A percentile compares a stretch with the other conserved stretches of the same genome.
Evolutionary conservation across 2,888 invertebrate genomes (phyloP).

Genomic region (Cheilosia soror): DNA sequence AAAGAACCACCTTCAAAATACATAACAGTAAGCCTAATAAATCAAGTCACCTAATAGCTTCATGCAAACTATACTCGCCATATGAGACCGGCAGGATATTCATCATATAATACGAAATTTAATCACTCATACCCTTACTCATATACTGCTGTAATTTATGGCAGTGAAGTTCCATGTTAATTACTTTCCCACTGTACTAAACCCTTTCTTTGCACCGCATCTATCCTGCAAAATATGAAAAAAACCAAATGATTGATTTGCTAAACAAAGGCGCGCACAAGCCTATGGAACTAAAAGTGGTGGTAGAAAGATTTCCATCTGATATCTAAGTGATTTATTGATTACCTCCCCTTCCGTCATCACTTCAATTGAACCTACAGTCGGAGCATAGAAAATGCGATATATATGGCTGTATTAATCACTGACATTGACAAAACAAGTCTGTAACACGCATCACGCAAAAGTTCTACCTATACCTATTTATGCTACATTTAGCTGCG

Average conservation of each 20-base stretch:
- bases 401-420: constrained; percentile 53
- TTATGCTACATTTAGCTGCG: constrained; percentile 34
- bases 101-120: constrained; percentile 24
- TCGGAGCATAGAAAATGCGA: not conserved
- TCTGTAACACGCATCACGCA: constrained; percentile 41
- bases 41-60: constrained; percentile 16
- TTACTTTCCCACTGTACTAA: constrained; percentile 27
- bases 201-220: constrained; percentile 18
- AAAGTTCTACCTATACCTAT: not conserved
- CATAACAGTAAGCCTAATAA: constrained; percentile 10
- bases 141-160: constrained; percentile 19
- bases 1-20: too few species aligned
- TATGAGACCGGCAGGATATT: constrained; percentile 27
- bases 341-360: constrained; percentile 38
- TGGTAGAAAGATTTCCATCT: constrained; percentile 30
- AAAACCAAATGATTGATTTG: constrained; percentile 44
- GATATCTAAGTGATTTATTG: constrained; percentile 45
- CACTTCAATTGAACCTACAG: constrained; percentile 3
- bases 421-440: constrained; percentile 51
- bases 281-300: constrained; percentile 1
- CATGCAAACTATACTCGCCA: constrained; percentile 8
- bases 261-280: constrained; percentile 5
- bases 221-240: not conserved
- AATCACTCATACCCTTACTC: not conserved
- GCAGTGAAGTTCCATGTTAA: constrained; percentile 30